Percentiles rank a stretch among this genome's conserved stretches.
phyloP scores from a whole-genome alignment of 1,140 invertebrate genomes.

The Teleogryllus occipitalis region DNA sequence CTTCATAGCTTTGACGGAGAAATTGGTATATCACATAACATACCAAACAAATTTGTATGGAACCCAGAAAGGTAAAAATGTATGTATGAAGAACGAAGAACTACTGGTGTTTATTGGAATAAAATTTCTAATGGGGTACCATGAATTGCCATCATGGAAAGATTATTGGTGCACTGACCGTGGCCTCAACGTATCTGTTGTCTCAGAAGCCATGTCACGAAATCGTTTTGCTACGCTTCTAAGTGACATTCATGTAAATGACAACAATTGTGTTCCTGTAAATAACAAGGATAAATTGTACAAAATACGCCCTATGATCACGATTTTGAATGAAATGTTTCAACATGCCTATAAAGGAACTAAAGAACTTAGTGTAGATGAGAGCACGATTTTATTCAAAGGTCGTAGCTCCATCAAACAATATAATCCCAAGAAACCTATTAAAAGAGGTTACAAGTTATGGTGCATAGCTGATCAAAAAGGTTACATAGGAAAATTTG shows the following conservation, averaged over 20 bases:
- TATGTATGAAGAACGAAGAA: conserved; percentile 31
- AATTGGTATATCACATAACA: not conserved
- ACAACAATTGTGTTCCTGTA: conserved; percentile 17
- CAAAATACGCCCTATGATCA: conserved; percentile 21
- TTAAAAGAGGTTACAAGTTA: conserved; percentile 24
- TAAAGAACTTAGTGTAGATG: conserved; percentile 20
- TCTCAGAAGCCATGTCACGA: not conserved
- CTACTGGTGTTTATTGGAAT: conserved; percentile 31
- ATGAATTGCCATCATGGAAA: conserved; percentile 14
- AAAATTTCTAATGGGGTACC: conserved; percentile 31
- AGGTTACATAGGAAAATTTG: conserved; percentile 24
- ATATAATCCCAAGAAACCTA: conserved; percentile 21
- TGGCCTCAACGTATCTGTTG: not conserved
- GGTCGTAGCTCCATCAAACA: conserved; percentile 22
- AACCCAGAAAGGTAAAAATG: conserved; percentile 30
- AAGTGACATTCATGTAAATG: conserved; percentile 21
- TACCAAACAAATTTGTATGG: conserved; percentile 28
- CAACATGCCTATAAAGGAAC: conserved; percentile 19
- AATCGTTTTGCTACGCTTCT: conserved; percentile 18
- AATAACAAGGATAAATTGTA: conserved; percentile 22
- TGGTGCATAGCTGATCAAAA: conserved; percentile 21
- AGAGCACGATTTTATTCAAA: conserved; percentile 24
- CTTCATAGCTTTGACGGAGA: no score
- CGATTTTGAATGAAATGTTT: conserved; percentile 21
- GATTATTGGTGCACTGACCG: not conserved